A percentile compares a stretch with the other conserved stretches of the same genome.
Conservation (phyloP, 2,113 vertebrate species). For the Barnardius zonarius region DNA sequence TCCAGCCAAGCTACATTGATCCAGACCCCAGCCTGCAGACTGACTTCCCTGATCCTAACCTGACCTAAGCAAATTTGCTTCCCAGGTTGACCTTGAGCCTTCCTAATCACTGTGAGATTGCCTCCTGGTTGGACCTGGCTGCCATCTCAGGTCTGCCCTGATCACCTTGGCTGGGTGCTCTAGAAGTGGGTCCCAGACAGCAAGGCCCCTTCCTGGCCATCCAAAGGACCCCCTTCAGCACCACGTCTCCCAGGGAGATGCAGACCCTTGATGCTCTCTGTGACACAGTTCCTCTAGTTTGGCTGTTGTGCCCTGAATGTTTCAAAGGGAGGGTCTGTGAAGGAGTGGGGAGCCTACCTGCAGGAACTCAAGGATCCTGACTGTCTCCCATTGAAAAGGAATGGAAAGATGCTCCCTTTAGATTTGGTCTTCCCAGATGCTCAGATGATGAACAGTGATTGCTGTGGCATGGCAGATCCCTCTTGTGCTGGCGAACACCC, state of each 20-base stretch:
- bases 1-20: neutral
- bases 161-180: fast-evolving
- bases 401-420: neutral
- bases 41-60: neutral
- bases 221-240: fast-evolving
- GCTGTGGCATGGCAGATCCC: too few relatives aligned
- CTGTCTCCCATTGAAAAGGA: neutral
- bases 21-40: neutral
- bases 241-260: neutral
- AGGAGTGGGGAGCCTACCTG: neutral
- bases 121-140: neutral
- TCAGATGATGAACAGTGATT: neutral
- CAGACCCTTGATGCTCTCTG: neutral
- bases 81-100: neutral
- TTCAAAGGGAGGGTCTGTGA: neutral
- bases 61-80: neutral
- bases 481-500: neutral
- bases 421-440: neutral
- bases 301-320: neutral
- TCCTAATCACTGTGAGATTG: fast-evolving
- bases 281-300: fast-evolving
- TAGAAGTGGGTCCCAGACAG: neutral
- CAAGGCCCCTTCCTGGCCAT: neutral
- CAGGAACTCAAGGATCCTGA: neutral
- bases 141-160: neutral